Evolutionary conservation across 2,113 vertebrate genomes (phyloP).

Genomic region (Onychorhynchus coronatus): DNA sequence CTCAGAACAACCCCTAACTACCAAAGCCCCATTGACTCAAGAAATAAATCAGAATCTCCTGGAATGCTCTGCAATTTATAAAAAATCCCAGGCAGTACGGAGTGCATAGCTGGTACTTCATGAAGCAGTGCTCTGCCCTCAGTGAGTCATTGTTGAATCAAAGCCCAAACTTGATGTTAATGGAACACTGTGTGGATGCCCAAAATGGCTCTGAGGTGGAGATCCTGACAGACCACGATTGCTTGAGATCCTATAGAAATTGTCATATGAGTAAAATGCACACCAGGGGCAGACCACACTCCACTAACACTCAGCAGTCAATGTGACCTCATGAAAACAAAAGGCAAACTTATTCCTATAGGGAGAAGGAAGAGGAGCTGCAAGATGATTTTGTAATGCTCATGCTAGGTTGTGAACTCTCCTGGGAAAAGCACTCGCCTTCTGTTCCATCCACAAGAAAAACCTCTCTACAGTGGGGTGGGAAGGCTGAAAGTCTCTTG

Average conservation of each 20-base stretch:
- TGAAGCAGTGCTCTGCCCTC: slow-evolving; percentile 4
- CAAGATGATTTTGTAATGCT: neutral
- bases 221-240: neutral
- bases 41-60: neutral
- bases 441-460: neutral
- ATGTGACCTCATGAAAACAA: neutral
- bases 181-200: neutral
- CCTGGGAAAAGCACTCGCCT: neutral
- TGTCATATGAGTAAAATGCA: neutral
- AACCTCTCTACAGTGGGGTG: neutral
- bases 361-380: neutral
- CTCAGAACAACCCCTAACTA: neutral
- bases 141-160: slow-evolving; percentile 38
- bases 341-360: neutral
- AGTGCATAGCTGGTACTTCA: neutral
- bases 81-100: neutral
- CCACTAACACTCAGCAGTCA: neutral
- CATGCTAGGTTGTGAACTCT: neutral
- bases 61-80: neutral
- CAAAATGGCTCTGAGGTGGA: neutral
- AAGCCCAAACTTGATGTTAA: slow-evolving; percentile 23
- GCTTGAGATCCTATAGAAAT: neutral
- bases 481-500: neutral
- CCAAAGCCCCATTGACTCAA: neutral
- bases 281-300: neutral